Base-by-base conservation (phyloP, 2,888 invertebrate species). In the Ellobium chinense region DNA sequence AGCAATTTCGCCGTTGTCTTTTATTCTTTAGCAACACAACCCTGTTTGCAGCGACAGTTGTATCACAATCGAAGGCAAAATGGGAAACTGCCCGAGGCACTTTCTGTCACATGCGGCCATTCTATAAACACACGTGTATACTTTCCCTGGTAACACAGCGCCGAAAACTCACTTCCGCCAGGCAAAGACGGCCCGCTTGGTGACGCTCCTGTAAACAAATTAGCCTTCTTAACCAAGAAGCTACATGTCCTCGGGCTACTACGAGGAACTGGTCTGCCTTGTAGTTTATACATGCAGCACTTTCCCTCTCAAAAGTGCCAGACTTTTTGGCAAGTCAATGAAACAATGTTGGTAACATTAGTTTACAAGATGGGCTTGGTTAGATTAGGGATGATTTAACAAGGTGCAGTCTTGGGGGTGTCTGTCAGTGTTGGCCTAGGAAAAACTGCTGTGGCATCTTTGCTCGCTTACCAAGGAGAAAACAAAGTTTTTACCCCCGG, bases 61-160 rank as follows among this genome's bases (percentile, higher is more conserved):
- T 60, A 29, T 21, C 18, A 18, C 27, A 2, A n/a, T 1, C 12
- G 27, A n/a, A 21, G 18, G 29, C 21, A 60, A 60, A 37, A 18
- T 39, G 37, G 3, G 27, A 27, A 37, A 62, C 12, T 12, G 63
- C 76, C 39, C 27, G 21, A 3, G 66, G 76, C 66, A 39, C n/a
- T 46, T 74, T 39, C 46, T 66, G 76, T 76, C 76, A 76, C 12
- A 39, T 7, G 18, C 1, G 1, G 36, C 7, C 36, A 34, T 36
- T 65, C 63, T 76, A 56, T 76, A 76, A 66, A 76, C 76, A 76
- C 1, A 12, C 2, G 0, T 65, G 75, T 75, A 75, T 75, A 75
- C 75, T 75, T 65, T 75, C 65, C 27, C 2, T 29, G 24, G 76
- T 56, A 76, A 76, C 76, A 66, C 66, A 29, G 76, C 56, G 66